Evolutionary conservation across 2,113 vertebrate species (phyloP), one percentile per base, ranked within the genome.

Genomic region (Columbina picui): DNA sequence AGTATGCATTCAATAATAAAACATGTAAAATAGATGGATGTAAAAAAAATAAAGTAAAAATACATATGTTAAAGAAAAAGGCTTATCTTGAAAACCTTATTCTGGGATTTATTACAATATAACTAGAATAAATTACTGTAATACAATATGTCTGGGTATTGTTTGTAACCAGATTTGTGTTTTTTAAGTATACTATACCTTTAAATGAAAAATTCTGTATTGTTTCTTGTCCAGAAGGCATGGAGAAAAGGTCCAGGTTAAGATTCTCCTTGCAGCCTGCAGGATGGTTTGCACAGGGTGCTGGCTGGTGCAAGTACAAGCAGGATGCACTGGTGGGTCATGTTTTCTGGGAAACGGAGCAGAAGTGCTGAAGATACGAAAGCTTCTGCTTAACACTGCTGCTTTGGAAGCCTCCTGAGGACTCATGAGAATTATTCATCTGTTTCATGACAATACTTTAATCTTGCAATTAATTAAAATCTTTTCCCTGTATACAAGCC

Each of bases 381-480:
- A 91, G 88, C 83, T 96, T 92, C 78, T 95, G 73, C 88, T 95
- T 96, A 87, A 91, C 87, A 91, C 76, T 76, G 88, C 89, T 93
- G 76, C 84, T 95, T 90, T 92, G 90, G 93, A 96, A 97, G 86
- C 78, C 79, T 89, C 47, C 73, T 26, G 83, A 93, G 89, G 92
- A 67, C 93, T 97, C 96, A 81, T 45, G 96, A 97, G 97, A 90
- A 83, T 93, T 89, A 87, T 96, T 97, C 85, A 89, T 97, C 90
- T 97, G 95, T 95, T 97, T 97, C 97, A 92, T 96, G 96, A 97
- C 95, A 96, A 95, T 96, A 93, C 93, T 97, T 97, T 96, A 95
- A 96, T 96, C 95, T 97, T 95, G 79, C 95, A 96, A 96, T 97
- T 97, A 97, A 97, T 97, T 97, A 97, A 96, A 97, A 94, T 75